Conservation (phyloP, 2,113 vertebrate species). For the Dissostichus mawsoni region DNA sequence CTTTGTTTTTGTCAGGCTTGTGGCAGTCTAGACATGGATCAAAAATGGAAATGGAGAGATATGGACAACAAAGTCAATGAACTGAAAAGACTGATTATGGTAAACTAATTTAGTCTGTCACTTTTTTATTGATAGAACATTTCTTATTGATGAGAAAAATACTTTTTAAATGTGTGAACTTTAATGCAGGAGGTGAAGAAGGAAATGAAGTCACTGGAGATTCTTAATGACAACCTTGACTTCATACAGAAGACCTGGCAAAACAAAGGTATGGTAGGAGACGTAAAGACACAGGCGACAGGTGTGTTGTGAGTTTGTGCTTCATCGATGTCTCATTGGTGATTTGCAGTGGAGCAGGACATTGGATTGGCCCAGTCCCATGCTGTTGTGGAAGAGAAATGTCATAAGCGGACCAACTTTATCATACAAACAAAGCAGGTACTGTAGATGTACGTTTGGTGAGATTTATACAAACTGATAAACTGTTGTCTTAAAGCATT, state of each 20-base stretch:
- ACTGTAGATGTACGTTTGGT: not conserved
- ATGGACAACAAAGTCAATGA: constrained; percentile 85
- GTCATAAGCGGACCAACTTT: constrained; percentile 80
- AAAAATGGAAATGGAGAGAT: constrained; percentile 82
- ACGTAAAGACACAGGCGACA: not conserved
- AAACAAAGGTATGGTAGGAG: constrained; percentile 79
- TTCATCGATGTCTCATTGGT: not conserved
- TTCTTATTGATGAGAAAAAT: too few species aligned
- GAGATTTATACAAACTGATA: not conserved
- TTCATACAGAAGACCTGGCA: constrained; percentile 88
- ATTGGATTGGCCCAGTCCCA: constrained; percentile 64
- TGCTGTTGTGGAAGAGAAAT: constrained; percentile 83
- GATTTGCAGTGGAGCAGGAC: constrained; percentile 82
- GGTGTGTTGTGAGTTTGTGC: not conserved
- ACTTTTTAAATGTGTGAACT: not conserved
- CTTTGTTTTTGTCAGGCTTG: constrained; percentile 79
- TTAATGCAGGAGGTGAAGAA: constrained; percentile 86
- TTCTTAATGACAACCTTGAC: constrained; percentile 89
- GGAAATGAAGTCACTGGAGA: constrained; percentile 89
- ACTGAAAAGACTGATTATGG: constrained; percentile 85
- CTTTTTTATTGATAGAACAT: too few species aligned
- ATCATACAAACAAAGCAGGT: constrained; percentile 81
- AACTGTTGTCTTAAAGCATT: not conserved
- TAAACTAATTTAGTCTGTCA: constrained; percentile 69
- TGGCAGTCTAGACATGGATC: constrained; percentile 75